phyloP scores from a whole-genome alignment of 2,797 vertebrate species.

The Mallotus villosus region DNA sequence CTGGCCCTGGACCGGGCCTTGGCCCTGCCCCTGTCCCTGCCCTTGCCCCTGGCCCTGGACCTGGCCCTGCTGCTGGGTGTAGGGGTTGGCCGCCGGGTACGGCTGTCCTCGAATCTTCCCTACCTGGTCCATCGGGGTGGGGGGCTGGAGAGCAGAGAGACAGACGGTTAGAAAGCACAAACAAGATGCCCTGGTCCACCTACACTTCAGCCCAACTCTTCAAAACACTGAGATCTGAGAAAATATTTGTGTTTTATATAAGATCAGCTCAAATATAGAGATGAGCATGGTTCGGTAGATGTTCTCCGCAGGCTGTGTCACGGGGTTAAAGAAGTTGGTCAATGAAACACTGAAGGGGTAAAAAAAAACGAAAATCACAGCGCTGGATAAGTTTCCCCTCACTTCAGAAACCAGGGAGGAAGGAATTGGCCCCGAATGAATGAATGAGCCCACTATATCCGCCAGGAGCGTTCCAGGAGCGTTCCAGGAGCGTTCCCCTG shows the following conservation, averaged over 20 bases:
- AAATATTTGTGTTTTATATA: not conserved
- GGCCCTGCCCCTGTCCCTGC: conserved; percentile 57
- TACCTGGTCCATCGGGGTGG: conserved; percentile 96
- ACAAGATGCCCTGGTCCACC: not conserved
- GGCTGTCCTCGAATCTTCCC: conserved; percentile 94
- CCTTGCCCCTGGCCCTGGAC: conserved; percentile 26
- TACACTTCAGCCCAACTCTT: not conserved
- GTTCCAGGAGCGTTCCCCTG: conserved; percentile 68
- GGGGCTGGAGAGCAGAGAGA: conserved; percentile 72
- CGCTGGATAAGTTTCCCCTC: conserved; percentile 59
- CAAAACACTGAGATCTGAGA: not conserved
- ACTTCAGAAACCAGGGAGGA: conserved; percentile 41
- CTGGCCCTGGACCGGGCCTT: conserved; percentile 66
- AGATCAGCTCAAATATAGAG: not conserved
- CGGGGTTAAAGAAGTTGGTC: no score
- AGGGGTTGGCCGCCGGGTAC: conserved; percentile 66
- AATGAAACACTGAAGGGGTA: not conserved
- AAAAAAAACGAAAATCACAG: conserved; percentile 29
- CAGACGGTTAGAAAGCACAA: conserved; percentile 6
- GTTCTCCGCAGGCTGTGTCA: no score
- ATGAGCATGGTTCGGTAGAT: no score
- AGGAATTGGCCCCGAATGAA: conserved; percentile 65
- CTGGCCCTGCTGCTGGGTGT: conserved; percentile 23
- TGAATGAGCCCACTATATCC: conserved; percentile 72
- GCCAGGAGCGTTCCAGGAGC: conserved; percentile 68